Evolutionary conservation across 2,797 vertebrate species (phyloP).

Genomic region (Arctocebus calabarensis): DNA sequence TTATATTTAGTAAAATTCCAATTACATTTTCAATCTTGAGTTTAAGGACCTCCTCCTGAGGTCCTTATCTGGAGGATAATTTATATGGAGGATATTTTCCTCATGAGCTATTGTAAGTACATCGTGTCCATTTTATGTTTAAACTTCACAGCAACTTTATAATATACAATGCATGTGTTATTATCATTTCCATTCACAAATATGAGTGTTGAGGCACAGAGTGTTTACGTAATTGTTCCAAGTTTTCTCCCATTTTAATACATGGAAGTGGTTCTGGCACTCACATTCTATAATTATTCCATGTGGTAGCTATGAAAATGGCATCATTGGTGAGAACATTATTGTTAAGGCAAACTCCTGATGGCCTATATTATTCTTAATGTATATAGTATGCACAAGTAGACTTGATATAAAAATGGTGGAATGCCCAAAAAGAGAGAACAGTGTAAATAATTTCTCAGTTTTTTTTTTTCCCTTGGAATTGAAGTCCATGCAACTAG

Average conservation of each 20-base stretch:
- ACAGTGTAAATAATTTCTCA: neutral
- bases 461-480: neutral
- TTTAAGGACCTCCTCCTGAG: neutral
- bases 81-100: no score
- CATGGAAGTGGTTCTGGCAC: neutral
- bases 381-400: neutral
- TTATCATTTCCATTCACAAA: neutral
- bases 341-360: neutral
- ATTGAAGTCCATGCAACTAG: neutral
- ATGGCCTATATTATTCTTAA: neutral
- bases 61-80: no score
- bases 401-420: neutral
- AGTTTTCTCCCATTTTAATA: neutral
- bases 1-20: neutral
- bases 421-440: neutral
- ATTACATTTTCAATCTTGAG: neutral
- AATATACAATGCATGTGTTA: neutral
- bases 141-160: neutral
- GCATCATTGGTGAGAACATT: neutral
- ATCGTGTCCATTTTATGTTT: neutral
- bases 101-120: neutral
- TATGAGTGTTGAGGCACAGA: neutral
- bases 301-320: neutral
- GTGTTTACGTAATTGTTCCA: neutral
- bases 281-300: neutral